Evolutionary conservation across 2,888 invertebrate species (phyloP).

Genomic region (Nezara viridula): DNA sequence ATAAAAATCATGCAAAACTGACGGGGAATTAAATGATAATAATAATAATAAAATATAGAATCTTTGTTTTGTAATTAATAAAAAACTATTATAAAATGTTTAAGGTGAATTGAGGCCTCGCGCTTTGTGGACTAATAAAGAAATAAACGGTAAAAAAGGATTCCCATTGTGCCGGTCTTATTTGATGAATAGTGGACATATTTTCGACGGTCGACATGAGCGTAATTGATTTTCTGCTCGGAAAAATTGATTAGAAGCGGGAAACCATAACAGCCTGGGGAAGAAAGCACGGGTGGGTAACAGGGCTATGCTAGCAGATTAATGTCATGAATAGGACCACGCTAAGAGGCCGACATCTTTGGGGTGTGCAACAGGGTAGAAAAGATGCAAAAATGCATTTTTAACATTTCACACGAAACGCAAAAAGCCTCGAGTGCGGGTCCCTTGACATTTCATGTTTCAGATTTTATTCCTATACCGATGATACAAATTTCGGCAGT

Average conservation of each 20-base stretch:
- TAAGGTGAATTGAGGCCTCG: not conserved
- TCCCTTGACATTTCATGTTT: too few species aligned
- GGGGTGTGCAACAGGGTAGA: too few species aligned
- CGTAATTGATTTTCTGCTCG: constrained; percentile 4
- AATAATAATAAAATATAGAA: too few species aligned
- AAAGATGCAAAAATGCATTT: too few species aligned
- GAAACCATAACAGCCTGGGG: not conserved
- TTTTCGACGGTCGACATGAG: not conserved
- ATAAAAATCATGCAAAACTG: too few species aligned
- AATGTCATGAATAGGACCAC: too few species aligned
- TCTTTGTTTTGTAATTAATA: too few species aligned
- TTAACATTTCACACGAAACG: too few species aligned
- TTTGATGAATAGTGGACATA: constrained; percentile 31
- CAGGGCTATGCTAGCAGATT: not conserved
- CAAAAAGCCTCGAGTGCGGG: too few species aligned
- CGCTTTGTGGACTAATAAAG: not conserved
- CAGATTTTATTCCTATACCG: too few species aligned
- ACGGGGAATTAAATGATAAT: too few species aligned
- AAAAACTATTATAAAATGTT: not conserved
- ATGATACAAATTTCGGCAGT: too few species aligned
- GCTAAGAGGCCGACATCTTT: not conserved
- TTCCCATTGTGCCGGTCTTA: not conserved
- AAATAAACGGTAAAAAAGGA: not conserved
- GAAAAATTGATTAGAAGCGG: constrained; percentile 19
- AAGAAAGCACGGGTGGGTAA: not conserved